Percentiles rank a stretch among this genome's conserved stretches.
Evolutionary conservation across 2,888 invertebrate species (phyloP).

Genomic region (Linyphia triangularis): DNA sequence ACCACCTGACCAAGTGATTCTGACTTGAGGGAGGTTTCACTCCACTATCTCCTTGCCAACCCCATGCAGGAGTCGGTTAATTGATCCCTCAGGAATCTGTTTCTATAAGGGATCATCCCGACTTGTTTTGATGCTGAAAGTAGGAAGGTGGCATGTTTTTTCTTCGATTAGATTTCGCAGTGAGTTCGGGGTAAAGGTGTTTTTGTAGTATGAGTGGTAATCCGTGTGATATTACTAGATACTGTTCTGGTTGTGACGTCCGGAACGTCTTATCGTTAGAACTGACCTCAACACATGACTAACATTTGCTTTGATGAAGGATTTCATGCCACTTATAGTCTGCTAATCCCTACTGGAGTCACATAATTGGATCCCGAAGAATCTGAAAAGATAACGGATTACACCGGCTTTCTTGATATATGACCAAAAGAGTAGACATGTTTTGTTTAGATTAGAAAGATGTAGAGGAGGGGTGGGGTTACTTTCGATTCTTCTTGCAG

Average conservation of each 20-base stretch:
- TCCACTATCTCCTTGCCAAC: conserved; percentile 1
- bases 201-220: too few species aligned
- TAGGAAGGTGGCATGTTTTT: background rate
- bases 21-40: background rate
- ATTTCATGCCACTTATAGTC: too few species aligned
- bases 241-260: too few species aligned
- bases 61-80: background rate
- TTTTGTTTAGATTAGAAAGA: background rate
- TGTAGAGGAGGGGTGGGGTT: background rate
- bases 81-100: background rate
- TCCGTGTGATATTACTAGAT: too few species aligned
- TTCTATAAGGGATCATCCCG: background rate
- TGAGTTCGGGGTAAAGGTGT: too few species aligned
- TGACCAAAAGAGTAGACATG: background rate
- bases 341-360: background rate
- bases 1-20: too few species aligned
- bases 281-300: too few species aligned
- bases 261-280: too few species aligned
- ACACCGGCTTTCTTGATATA: background rate
- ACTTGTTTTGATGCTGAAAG: background rate
- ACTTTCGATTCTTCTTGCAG: too few species aligned
- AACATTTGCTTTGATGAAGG: too few species aligned
- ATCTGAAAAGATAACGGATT: background rate
- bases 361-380: background rate
- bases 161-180: background rate